Conservation (phyloP, 2,797 vertebrate species). For the Balearica regulorum region DNA sequence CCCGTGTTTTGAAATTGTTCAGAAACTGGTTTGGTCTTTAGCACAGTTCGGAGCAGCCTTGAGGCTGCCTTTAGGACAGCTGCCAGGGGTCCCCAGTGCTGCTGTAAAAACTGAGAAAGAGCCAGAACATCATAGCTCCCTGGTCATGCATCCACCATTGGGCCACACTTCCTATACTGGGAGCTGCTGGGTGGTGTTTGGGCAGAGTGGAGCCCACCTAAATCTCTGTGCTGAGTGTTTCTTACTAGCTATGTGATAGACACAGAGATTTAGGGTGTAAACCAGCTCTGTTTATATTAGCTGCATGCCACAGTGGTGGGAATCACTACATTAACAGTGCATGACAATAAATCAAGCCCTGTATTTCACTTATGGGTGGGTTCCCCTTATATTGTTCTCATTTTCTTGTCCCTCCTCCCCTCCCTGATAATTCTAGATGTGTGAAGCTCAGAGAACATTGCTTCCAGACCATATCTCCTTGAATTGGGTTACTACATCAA, state of each 20-base stretch:
- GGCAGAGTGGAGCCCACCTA: neutral
- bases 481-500: neutral
- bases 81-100: neutral
- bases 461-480: neutral
- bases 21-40: slow-evolving; percentile 24
- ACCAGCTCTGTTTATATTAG: neutral
- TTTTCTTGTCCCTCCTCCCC: neutral
- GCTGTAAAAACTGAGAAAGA: neutral
- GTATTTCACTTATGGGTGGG: neutral
- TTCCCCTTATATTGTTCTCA: neutral
- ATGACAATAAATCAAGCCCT: neutral
- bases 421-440: neutral
- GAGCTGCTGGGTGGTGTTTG: neutral
- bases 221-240: neutral
- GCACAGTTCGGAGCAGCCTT: neutral
- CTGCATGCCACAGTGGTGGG: neutral
- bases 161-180: neutral
- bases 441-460: neutral
- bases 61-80: neutral
- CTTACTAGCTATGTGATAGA: neutral
- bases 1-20: neutral
- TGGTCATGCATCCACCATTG: fast-evolving
- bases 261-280: neutral
- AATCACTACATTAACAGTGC: neutral
- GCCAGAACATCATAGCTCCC: neutral